Percentiles rank a stretch among this genome's conserved stretches.
These are phyloP conservation scores for Triplophysa bombifrons DNA, from an alignment of 2,797 vertebrate genomes.

Conservation along the genomic window DNA sequence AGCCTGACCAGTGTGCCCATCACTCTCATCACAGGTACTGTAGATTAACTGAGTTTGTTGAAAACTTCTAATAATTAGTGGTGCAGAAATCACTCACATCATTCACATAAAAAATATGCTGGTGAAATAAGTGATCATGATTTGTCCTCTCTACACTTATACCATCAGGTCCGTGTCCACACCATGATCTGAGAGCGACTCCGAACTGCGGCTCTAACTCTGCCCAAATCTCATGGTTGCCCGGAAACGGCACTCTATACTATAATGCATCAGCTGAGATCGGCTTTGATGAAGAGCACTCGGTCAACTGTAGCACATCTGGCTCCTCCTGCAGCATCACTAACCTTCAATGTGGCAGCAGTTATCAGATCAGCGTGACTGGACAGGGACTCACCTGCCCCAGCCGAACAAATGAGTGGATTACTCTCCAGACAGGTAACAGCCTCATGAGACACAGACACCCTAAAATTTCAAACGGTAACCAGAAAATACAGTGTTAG, in stretches of 20 bases:
- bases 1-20: slow-evolving; percentile 63
- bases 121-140: not conserved
- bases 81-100: too few species aligned
- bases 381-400: slow-evolving; percentile 68
- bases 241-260: slow-evolving; percentile 64
- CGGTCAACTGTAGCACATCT: slow-evolving; percentile 62
- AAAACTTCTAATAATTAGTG: not conserved
- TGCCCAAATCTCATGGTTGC: slow-evolving; percentile 72
- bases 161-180: slow-evolving; percentile 73
- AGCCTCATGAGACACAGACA: not conserved
- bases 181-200: slow-evolving; percentile 50
- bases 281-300: slow-evolving; percentile 20
- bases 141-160: not conserved
- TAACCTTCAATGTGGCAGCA: slow-evolving; percentile 68
- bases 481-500: too few species aligned
- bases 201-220: slow-evolving; percentile 71
- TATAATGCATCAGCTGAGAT: slow-evolving; percentile 67
- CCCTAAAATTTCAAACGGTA: too few species aligned
- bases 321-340: slow-evolving; percentile 69
- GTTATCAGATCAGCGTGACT: slow-evolving; percentile 68
- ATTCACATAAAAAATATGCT: too few species aligned
- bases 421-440: slow-evolving; percentile 68
- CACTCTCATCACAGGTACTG: slow-evolving; percentile 67
- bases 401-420: slow-evolving; percentile 61
- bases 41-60: not conserved